Evolutionary conservation across 2,797 vertebrate species (phyloP).

Genomic region (Oreortyx pictus): DNA sequence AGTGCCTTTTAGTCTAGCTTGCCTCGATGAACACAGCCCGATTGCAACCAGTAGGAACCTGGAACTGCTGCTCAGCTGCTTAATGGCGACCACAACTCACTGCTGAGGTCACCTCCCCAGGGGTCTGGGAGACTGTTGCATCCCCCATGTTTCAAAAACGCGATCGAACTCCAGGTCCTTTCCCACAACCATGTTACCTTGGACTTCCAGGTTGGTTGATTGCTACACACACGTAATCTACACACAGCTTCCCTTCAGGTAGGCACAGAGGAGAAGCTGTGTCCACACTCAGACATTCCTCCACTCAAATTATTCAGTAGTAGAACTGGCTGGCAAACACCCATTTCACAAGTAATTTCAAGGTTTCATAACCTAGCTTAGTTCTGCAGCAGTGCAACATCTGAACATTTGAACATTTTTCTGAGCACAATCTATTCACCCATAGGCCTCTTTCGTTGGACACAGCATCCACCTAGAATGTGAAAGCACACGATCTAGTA

Average conservation of each 20-base stretch:
- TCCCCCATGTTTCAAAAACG: not conserved
- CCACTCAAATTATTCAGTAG: not conserved
- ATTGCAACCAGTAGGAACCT: not conserved
- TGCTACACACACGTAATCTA: not conserved
- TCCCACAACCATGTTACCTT: not conserved
- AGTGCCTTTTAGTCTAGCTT: slow-evolving; percentile 7
- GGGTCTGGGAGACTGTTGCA: not conserved
- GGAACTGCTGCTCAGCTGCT: not conserved
- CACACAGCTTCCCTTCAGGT: not conserved
- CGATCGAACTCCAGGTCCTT: not conserved
- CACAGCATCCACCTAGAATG: not conserved
- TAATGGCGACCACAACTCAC: not conserved
- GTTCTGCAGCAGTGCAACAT: slow-evolving; percentile 1
- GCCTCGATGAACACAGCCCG: not conserved
- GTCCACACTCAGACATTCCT: not conserved
- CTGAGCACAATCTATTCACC: not conserved
- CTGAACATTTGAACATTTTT: slow-evolving; percentile 11
- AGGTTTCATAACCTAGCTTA: slow-evolving; percentile 11
- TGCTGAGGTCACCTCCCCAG: not conserved
- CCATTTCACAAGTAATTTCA: not conserved
- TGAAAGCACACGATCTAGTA: not conserved
- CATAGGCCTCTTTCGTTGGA: not conserved
- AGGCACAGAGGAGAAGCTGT: not conserved
- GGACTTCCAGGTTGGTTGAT: not conserved
- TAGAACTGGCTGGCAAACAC: not conserved